These are phyloP conservation scores for Caloenas nicobarica DNA, from an alignment of 2,113 vertebrate genomes.

Conservation along the genomic window DNA sequence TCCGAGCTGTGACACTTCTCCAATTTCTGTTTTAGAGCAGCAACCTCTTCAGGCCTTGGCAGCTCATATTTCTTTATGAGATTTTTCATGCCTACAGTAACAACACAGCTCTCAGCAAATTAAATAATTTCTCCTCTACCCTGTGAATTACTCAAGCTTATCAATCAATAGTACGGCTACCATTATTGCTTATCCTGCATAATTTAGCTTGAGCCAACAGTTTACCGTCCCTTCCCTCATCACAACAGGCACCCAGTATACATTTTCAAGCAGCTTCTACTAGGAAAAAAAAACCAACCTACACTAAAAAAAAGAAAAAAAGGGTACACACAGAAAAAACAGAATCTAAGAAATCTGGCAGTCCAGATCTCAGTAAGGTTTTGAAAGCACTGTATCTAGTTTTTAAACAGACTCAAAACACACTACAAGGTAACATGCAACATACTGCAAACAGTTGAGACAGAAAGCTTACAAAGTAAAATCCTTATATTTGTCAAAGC, in stretches of 20 bases:
- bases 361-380: background rate
- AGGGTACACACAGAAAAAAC: background rate
- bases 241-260: background rate
- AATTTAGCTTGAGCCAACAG: background rate
- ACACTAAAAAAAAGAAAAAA: too few relatives aligned
- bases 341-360: background rate
- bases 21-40: slow-evolving; percentile 85
- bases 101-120: background rate
- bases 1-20: slow-evolving; percentile 88
- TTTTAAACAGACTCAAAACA: background rate
- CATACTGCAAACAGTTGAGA: background rate
- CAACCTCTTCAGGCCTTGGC: slow-evolving; percentile 85
- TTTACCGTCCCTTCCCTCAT: background rate
- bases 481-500: background rate
- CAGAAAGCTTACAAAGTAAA: background rate
- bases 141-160: background rate
- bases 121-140: background rate
- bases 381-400: background rate
- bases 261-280: background rate
- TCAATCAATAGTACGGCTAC: background rate
- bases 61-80: slow-evolving; percentile 89
- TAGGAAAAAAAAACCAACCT: too few relatives aligned
- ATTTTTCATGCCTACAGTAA: slow-evolving; percentile 83
- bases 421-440: background rate
- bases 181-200: background rate